Base-by-base conservation (phyloP, 1,140 invertebrate genomes). In the Calliopsis andreniformis region DNA sequence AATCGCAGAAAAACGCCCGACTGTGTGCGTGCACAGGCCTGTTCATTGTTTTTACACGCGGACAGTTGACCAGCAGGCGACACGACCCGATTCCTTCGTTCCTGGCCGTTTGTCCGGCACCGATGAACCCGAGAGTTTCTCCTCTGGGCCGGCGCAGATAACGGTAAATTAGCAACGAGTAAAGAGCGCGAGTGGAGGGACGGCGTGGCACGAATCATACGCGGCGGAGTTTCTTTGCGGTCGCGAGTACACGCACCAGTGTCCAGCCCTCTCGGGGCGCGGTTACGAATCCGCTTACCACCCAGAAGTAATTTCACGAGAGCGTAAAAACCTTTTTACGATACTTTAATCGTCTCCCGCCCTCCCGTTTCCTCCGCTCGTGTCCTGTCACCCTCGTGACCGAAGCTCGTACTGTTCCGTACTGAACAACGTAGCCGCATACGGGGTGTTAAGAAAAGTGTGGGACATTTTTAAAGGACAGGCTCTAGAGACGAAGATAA, bases 291-390 rank as follows among this genome's bases (percentile, higher is more conserved):
- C 39, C 42, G 47, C 20, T 43, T 58, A 64, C 32, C 70, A 69
- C 49, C 64, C 71, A 76, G 63, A 30, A 78, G 69, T 76, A 73
- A 82, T 82, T 79, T 83, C 68, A 45, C 25, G 35, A 69, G 64
- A 39, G 69, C 80, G 80, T 75, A 79, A 83, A 71, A 82, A 70
- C 53, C 62, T 79, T 80, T 84, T 88, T 83, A 86, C 70, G 86
- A 84, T 78, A 83, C 83, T 86, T 88, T 86, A 86, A 88, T 88
- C 78, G 62, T 43, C 53, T 43, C 45, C 28, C 49, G 43, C n/a
- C n/a, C 51, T 20, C 20, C 55, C 12, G 53, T 53, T 49, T 53
- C 61, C 16, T 12, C 43, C 42, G 16, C 42, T 35, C 42, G 12
- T 10, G 67, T 64, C 25, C 62, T 5, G 42, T 25, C 39, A 18